These are phyloP conservation scores for Eulimnadia texana DNA, from an alignment of 1,140 invertebrate species.

Conservation along the genomic window DNA sequence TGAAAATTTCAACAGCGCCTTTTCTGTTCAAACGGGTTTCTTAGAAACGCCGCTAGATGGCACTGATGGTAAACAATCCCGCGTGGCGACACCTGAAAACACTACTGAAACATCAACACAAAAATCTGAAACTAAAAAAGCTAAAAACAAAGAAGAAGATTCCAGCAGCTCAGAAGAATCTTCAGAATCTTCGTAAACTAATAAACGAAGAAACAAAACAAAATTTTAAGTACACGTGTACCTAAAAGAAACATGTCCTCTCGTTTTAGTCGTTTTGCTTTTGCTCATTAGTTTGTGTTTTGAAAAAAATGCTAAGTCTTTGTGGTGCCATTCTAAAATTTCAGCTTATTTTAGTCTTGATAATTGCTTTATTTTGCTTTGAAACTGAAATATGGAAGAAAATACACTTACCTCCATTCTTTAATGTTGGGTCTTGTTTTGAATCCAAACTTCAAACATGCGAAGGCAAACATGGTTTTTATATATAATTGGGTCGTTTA, in stretches of 20 bases:
- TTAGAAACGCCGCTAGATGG: background rate
- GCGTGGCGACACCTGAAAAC: background rate
- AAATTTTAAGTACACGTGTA: background rate
- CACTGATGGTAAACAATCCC: background rate
- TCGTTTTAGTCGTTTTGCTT: too few relatives aligned
- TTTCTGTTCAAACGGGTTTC: background rate
- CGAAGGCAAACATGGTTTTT: too few relatives aligned
- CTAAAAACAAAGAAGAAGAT: background rate
- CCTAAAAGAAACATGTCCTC: too few relatives aligned
- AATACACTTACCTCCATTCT: too few relatives aligned
- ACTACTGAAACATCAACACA: background rate
- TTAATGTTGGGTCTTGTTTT: too few relatives aligned
- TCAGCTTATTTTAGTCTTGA: background rate
- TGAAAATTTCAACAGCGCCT: too few relatives aligned
- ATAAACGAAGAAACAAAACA: background rate
- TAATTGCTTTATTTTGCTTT: background rate
- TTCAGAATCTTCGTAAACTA: background rate
- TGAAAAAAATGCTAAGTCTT: background rate
- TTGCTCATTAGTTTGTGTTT: too few relatives aligned
- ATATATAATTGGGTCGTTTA: too few relatives aligned
- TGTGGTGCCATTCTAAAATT: background rate
- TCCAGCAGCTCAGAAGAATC: background rate
- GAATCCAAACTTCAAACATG: too few relatives aligned
- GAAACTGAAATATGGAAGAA: too few relatives aligned
- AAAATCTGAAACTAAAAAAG: background rate